Base-by-base conservation (phyloP, 2,888 invertebrate genomes). In the Bembecia ichneumoniformis region DNA sequence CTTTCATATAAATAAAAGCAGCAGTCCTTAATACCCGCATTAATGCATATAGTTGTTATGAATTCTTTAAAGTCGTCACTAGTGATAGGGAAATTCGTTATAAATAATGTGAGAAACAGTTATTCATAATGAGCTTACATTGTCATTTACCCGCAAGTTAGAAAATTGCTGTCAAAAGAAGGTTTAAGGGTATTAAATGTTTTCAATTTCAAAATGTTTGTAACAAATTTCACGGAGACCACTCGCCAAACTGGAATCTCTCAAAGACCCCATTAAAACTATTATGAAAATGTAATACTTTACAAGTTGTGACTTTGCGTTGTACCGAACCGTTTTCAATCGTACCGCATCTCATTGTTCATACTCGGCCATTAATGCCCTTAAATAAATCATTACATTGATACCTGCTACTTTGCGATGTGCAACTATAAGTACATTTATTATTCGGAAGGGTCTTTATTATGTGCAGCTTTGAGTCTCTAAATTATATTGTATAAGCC, bases 261-360 rank as follows among this genome's bases (percentile, higher is more conserved):
- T 52, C 49, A 46, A 50, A 52, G 44, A 35, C 47, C 47, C 52
- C 47, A 52, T 56, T 53, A 51, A 51, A 57, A 57, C 52, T 55
- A 55, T 51, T 46, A 47, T 48, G 45, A 43, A 48, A 48, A 51
- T 51, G 49, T 43, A 45, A 54, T 52, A 16, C 47, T n/a, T 43
- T 35, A 34, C 46, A 50, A 48, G 50, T 48, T 52, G 48, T 52
- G 48, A 40, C 40, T 14, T 40, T 28, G 9, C 28, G 28, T 14
- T 43, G 43, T 50, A 48, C 47, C 16, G 43, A 52, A 48, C 47
- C 16, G 50, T 48, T 50, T 52, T 52, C 47, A 48, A 52, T 48
- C 50, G 47, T 46, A 28, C 48, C 43, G 13, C 35, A 46, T 45
- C n/a, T 34, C 14, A 5, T 14, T n/a, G 40, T 40, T 40, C 40